These are phyloP conservation scores for Sphyrna mokarran DNA, from an alignment of 2,113 vertebrate species.

Conservation along the genomic window DNA sequence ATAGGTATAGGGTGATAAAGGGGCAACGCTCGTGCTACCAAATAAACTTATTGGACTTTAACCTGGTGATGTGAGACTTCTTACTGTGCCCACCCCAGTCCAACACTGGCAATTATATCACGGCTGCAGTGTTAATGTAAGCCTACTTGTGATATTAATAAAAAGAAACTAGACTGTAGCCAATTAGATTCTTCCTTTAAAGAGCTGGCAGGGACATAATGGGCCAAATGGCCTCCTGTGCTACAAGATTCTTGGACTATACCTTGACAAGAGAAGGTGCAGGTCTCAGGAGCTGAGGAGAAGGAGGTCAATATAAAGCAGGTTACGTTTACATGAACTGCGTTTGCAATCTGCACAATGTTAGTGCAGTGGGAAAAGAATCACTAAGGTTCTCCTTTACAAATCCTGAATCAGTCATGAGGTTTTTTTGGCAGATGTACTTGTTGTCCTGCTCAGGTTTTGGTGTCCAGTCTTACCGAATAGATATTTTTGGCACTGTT, in stretches of 20 bases:
- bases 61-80: no score
- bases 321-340: neutral
- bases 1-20: no score
- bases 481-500: neutral
- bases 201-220: neutral
- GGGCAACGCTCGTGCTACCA: no score
- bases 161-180: neutral
- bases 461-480: neutral
- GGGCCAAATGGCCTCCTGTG: neutral
- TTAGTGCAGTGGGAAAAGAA: no score
- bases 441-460: neutral
- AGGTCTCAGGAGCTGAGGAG: neutral
- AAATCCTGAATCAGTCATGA: neutral
- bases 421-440: neutral
- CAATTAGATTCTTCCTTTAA: neutral
- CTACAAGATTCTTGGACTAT: neutral
- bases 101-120: no score
- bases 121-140: no score
- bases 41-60: no score
- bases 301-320: neutral
- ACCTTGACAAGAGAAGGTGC: neutral
- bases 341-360: neutral
- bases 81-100: no score
- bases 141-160: no score
- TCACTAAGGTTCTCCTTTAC: neutral